phyloP scores from a whole-genome alignment of 1,140 invertebrate species.

The Pogonomyrmex californicus region DNA sequence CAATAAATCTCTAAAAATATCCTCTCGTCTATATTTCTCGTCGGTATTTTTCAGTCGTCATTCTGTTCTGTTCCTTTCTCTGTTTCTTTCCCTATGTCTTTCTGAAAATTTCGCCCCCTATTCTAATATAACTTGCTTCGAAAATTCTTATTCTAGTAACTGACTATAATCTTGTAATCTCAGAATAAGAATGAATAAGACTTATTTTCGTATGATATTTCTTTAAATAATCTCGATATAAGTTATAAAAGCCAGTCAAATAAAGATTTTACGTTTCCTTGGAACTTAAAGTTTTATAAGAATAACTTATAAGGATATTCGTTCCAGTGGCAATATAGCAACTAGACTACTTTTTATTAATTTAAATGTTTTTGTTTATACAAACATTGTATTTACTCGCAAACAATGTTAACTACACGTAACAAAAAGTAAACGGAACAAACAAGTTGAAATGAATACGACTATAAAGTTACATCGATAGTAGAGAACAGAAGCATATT shows the following conservation, averaged over 20 bases:
- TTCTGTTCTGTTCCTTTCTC: constrained; percentile 7
- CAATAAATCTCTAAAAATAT: constrained; percentile 77
- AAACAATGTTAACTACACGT: not conserved
- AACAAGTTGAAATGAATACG: not conserved
- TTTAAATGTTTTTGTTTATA: not conserved
- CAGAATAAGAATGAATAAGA: not conserved
- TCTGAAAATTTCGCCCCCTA: constrained; percentile 38
- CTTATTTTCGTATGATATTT: not conserved
- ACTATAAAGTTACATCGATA: not conserved
- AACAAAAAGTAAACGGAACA: not conserved
- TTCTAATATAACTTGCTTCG: constrained; percentile 28
- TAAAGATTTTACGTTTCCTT: too few species aligned
- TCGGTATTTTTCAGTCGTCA: constrained; percentile 66
- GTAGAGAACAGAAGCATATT: not conserved
- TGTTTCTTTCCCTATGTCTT: constrained; percentile 10
- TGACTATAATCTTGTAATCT: not conserved
- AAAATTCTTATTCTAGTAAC: constrained; percentile 36
- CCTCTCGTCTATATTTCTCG: constrained; percentile 61
- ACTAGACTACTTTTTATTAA: not conserved
- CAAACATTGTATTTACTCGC: not conserved
- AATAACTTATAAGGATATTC: not conserved
- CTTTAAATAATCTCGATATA: not conserved
- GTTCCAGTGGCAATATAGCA: not conserved
- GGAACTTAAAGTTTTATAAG: not conserved
- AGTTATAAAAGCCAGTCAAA: too few species aligned